Evolutionary conservation across 2,797 vertebrate species (phyloP).

Genomic region (Hoplostethus mediterraneus): DNA sequence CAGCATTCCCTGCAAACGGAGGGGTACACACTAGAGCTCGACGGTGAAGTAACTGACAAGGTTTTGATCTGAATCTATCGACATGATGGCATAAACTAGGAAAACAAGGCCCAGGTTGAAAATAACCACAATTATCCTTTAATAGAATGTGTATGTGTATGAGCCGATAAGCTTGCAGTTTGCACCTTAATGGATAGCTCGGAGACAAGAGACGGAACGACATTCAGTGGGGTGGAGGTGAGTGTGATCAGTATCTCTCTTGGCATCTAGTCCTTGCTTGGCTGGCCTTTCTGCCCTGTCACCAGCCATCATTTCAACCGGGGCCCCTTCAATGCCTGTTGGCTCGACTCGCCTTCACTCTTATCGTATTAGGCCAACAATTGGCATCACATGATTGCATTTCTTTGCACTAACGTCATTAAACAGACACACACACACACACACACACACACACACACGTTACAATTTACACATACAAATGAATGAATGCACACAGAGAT

Average conservation of each 20-base stretch:
- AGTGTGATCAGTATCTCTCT: constrained; percentile 62
- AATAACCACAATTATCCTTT: background rate
- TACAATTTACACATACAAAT: constrained; percentile 30
- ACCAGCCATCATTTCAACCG: constrained; percentile 73
- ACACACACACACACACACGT: constrained; percentile 25
- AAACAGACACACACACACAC: background rate
- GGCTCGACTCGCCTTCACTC: constrained; percentile 50
- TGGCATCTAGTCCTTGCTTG: constrained; percentile 68
- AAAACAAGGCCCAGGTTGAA: no score
- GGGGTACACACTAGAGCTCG: no score
- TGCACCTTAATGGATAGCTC: constrained; percentile 5
- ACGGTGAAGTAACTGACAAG: no score
- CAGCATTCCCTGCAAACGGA: no score
- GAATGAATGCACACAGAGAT: background rate
- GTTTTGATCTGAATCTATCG: no score
- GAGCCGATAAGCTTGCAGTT: constrained; percentile 3
- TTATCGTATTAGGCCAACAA: constrained; percentile 52
- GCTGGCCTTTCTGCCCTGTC: constrained; percentile 67
- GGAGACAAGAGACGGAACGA: constrained; percentile 38
- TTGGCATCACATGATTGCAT: constrained; percentile 22
- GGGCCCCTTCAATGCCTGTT: constrained; percentile 53
- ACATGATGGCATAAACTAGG: no score
- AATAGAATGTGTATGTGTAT: constrained; percentile 2
- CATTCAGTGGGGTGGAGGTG: constrained; percentile 54
- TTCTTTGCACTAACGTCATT: constrained; percentile 35